A percentile compares a stretch with the other conserved stretches of the same genome.
Conservation (phyloP, 1,140 invertebrate species). For the Drosophila pruinosa region DNA sequence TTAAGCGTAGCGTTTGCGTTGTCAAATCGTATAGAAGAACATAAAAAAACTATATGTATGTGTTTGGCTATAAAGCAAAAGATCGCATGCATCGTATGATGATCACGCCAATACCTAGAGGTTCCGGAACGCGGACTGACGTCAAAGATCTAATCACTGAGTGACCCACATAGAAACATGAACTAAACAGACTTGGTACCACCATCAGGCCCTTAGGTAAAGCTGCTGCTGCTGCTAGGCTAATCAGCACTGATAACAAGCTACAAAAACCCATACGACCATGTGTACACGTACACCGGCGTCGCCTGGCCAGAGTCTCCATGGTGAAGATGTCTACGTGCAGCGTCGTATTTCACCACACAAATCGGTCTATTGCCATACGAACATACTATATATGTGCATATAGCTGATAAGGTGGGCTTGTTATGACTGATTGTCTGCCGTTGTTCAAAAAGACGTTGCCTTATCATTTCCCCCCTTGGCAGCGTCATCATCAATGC, state of each 20-base stretch:
- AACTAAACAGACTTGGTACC: background rate
- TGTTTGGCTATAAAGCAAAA: background rate
- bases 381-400: too few relatives aligned
- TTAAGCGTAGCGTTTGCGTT: background rate
- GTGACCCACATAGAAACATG: slow-evolving; percentile 67
- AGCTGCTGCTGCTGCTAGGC: slow-evolving; percentile 34
- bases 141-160: slow-evolving; percentile 68
- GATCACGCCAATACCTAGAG: slow-evolving; percentile 8
- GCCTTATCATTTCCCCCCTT: slow-evolving; percentile 50
- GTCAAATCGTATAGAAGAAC: background rate
- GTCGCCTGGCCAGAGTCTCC: background rate
- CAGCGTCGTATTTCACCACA: slow-evolving; percentile 68
- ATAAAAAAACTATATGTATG: background rate
- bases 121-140: slow-evolving; percentile 59
- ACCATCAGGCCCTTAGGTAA: slow-evolving; percentile 36
- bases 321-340: slow-evolving; percentile 57
- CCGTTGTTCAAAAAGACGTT: slow-evolving; percentile 24
- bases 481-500: slow-evolving; percentile 26
- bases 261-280: slow-evolving; percentile 9
- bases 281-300: slow-evolving; percentile 53
- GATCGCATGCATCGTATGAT: slow-evolving; percentile 70
- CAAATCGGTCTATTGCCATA: slow-evolving; percentile 31
- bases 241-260: slow-evolving; percentile 48
- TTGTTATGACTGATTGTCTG: slow-evolving; percentile 75
- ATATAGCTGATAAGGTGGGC: slow-evolving; percentile 48